phyloP scores from a whole-genome alignment of 2,113 vertebrate species.

The Tonatia bakeri region DNA sequence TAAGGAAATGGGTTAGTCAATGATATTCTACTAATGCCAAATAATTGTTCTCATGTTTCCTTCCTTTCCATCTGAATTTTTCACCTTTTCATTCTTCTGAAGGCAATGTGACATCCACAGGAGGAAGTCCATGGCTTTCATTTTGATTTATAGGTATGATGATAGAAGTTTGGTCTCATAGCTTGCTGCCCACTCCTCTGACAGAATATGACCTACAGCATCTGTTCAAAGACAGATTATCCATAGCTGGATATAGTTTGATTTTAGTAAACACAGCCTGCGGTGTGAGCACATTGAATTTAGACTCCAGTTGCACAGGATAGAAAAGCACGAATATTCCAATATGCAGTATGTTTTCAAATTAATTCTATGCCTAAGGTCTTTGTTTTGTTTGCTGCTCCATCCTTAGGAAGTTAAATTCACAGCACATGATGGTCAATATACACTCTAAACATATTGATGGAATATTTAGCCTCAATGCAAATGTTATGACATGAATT shows the following conservation, averaged over 20 bases:
- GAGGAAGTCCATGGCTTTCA: slow-evolving; percentile 84
- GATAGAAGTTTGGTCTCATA: slow-evolving; percentile 87
- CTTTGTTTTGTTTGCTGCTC: background rate
- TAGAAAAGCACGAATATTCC: slow-evolving; percentile 49
- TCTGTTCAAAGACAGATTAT: slow-evolving; percentile 84
- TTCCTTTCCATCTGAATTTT: slow-evolving; percentile 78
- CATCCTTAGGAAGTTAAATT: slow-evolving; percentile 2
- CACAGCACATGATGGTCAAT: background rate
- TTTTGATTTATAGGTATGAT: slow-evolving; percentile 86
- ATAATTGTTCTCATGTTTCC: slow-evolving; percentile 53
- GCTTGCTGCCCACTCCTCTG: slow-evolving; percentile 81
- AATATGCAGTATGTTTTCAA: slow-evolving; percentile 30
- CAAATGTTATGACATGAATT: slow-evolving; percentile 17
- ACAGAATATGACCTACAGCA: slow-evolving; percentile 81
- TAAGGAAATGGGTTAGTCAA: background rate
- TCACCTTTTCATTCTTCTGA: slow-evolving; percentile 76
- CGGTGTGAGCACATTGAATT: slow-evolving; percentile 79
- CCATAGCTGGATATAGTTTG: slow-evolving; percentile 78
- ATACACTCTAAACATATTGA: background rate
- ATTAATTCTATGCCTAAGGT: slow-evolving; percentile 53
- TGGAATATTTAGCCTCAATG: background rate
- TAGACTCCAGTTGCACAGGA: slow-evolving; percentile 69
- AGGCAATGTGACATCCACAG: slow-evolving; percentile 80
- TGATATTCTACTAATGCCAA: slow-evolving; percentile 34
- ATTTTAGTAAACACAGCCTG: slow-evolving; percentile 81